Percentiles rank a stretch among this genome's conserved stretches.
These are phyloP conservation scores for Ormyrus labotus DNA, from an alignment of 2,888 invertebrate genomes.

Conservation along the genomic window DNA sequence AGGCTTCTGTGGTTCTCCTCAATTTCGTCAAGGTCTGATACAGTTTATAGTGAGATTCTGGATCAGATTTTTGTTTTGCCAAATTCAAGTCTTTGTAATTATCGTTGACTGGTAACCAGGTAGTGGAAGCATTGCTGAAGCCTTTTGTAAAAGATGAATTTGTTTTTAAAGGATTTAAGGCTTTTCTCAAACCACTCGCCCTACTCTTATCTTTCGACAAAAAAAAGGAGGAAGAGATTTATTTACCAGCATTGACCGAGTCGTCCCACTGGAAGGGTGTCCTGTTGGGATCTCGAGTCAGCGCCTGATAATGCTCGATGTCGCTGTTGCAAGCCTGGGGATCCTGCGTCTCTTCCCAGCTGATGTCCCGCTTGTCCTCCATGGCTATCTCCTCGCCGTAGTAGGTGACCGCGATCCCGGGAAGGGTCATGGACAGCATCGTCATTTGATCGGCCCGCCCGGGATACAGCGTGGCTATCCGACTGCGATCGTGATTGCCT, in stretches of 20 bases:
- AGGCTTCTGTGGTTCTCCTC: slow-evolving; percentile 1
- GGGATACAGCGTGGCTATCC: slow-evolving; percentile 83
- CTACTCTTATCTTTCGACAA: not conserved
- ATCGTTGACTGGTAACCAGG: slow-evolving; percentile 83
- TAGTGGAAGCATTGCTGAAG: slow-evolving; percentile 78
- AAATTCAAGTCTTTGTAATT: slow-evolving; percentile 81
- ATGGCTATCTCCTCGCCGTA: slow-evolving; percentile 91
- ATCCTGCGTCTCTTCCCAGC: slow-evolving; percentile 78
- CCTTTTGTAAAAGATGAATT: slow-evolving; percentile 76
- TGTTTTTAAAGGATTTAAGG: slow-evolving; percentile 69
- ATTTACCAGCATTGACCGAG: slow-evolving; percentile 78
- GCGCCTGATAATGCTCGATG: slow-evolving; percentile 78
- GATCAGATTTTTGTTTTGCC: slow-evolving; percentile 76
- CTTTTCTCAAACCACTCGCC: not conserved
- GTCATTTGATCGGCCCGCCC: slow-evolving; percentile 86
- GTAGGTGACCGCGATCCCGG: slow-evolving; percentile 90
- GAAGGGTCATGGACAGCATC: slow-evolving; percentile 88
- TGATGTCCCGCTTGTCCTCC: slow-evolving; percentile 78
- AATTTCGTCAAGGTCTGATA: slow-evolving; percentile 75
- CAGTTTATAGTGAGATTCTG: slow-evolving; percentile 79
- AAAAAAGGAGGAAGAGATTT: not conserved
- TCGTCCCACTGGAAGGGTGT: slow-evolving; percentile 90
- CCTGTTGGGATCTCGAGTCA: slow-evolving; percentile 85
- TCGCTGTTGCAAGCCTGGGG: slow-evolving; percentile 79
- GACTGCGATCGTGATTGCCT: slow-evolving; percentile 86